Evolutionary conservation across 2,888 invertebrate species (phyloP), one percentile per base, ranked within the genome.

Genomic region (Lycophotia porphyrea): DNA sequence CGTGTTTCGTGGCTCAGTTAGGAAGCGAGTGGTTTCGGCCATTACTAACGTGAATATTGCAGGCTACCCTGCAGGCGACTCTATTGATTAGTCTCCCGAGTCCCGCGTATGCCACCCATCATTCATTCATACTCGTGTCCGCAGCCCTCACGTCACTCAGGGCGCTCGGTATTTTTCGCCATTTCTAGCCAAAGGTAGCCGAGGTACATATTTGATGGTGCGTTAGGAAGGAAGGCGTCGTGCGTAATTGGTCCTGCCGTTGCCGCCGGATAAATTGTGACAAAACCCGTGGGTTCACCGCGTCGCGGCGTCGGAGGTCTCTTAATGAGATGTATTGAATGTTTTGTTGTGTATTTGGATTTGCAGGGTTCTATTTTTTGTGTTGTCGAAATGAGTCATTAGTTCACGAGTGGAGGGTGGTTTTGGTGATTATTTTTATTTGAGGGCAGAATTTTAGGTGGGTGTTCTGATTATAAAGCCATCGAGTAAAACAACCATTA

Each of bases 121-220:
- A 94, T 92, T 94, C 94, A 95, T 95, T 95, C 93, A 94, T 91
- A 90, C 87, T 81, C 88, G 87, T 86, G 92, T 91, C 90, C 91
- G 90, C 90, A 81, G 64, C 47, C 67, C 71, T 58, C 64, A 89
- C 91, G 93, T 93, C 93, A 91, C 86, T 93, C 92, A 91, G 86
- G 78, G 83, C 81, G 81, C 75, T 80, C 80, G 78, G 72, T 76
- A 78, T 89, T 91, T 92, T 91, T 90, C 86, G 88, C 90, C 90
- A 89, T 92, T 92, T 91, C 92, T 93, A 89, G 88, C 89, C 90
- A 88, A 87, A 90, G 87, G 88, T 94, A 92, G 88, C 86, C 88
- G 87, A 85, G 87, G 89, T 94, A 92, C 93, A 94, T 95, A 94
- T 94, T 94, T 94, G 92, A 95, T 94, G 92, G 91, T 88, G 87